Evolutionary conservation across 2,888 invertebrate species (phyloP).

Genomic region (Cylindroiulus punctatus): DNA sequence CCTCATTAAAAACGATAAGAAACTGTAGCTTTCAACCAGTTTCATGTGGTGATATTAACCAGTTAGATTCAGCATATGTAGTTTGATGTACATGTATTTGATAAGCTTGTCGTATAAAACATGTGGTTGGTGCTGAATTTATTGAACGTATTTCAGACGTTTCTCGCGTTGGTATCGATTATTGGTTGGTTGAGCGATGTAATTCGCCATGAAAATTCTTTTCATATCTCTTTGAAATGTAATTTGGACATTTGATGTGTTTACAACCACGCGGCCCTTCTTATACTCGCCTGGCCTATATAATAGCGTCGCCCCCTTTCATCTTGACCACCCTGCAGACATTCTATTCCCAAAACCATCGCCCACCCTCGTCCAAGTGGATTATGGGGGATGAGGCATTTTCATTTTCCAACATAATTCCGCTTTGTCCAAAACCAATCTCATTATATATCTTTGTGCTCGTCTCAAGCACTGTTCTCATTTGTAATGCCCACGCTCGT

Average conservation of each 20-base stretch:
- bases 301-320: not conserved
- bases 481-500: constrained; percentile 19
- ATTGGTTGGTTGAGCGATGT: not conserved
- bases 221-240: constrained; percentile 8
- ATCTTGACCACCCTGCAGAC: constrained; percentile 7
- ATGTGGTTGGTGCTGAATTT: not conserved
- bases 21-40: too few relatives aligned
- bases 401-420: constrained; percentile 34
- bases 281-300: not conserved
- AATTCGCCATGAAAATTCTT: not conserved
- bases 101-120: not conserved
- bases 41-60: too few relatives aligned
- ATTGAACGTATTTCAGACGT: not conserved
- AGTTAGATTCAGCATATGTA: too few relatives aligned
- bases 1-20: too few relatives aligned
- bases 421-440: constrained; percentile 35
- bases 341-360: not conserved
- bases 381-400: not conserved
- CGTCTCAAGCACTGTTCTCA: constrained; percentile 30
- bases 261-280: not conserved
- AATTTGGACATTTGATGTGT: constrained; percentile 38
- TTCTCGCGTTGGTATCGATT: not conserved
- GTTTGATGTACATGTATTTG: not conserved
- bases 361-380: not conserved
- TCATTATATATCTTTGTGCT: constrained; percentile 7